Evolutionary conservation across 2,113 vertebrate genomes (phyloP).

Genomic region (Campylomormyrus tamandua): DNA sequence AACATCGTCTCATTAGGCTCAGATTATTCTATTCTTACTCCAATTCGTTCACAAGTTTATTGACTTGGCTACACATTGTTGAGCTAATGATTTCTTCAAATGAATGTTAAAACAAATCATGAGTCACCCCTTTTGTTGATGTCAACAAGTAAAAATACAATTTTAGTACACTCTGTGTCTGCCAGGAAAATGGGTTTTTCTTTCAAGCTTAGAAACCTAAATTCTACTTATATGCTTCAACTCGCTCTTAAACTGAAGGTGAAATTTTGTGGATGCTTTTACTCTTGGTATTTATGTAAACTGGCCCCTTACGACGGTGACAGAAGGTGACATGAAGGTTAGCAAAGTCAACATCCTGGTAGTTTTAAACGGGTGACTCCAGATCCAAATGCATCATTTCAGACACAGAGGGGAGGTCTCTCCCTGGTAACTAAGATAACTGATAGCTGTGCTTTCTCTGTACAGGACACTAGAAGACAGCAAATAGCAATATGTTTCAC

Average conservation of each 20-base stretch:
- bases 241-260: neutral
- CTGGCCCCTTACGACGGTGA: neutral
- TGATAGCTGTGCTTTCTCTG: neutral
- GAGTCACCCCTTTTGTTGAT: slow-evolving; percentile 7
- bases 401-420: slow-evolving; percentile 31
- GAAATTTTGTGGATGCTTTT: neutral
- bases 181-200: neutral
- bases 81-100: slow-evolving; percentile 44
- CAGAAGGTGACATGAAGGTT: neutral
- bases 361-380: slow-evolving; percentile 16
- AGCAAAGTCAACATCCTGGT: slow-evolving; percentile 17
- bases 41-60: slow-evolving; percentile 39
- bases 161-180: neutral
- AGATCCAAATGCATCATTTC: slow-evolving; percentile 30
- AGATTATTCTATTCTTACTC: slow-evolving; percentile 42
- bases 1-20: slow-evolving; percentile 13
- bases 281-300: neutral
- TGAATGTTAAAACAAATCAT: slow-evolving; percentile 20
- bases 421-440: neutral
- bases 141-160: neutral
- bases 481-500: neutral
- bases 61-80: slow-evolving; percentile 45
- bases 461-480: neutral
- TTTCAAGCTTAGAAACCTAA: neutral
- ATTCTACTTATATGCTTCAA: neutral